A percentile compares a stretch with the other conserved stretches of the same genome.
phyloP scores from a whole-genome alignment of 1,140 invertebrate species.

The Apis florea region DNA sequence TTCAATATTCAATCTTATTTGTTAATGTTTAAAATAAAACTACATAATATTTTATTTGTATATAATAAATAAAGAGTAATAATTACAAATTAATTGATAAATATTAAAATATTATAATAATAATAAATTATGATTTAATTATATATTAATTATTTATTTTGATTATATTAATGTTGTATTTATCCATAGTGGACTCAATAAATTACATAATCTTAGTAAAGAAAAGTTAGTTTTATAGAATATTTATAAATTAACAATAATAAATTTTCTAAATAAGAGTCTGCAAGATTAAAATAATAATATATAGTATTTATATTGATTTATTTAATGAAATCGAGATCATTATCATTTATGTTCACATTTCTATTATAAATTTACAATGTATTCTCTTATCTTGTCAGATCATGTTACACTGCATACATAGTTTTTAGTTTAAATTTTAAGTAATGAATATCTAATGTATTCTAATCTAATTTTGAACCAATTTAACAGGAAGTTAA shows the following conservation, averaged over 20 bases:
- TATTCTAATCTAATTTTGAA: too few species aligned
- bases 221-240: neutral
- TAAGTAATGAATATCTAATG: neutral
- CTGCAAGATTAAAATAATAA: neutral
- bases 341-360: neutral
- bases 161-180: neutral
- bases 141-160: too few species aligned
- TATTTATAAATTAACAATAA: neutral
- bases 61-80: neutral
- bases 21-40: neutral
- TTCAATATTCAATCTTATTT: neutral
- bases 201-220: neutral
- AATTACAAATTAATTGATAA: neutral
- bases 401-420: slow-evolving; percentile 45
- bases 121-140: too few species aligned
- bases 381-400: slow-evolving; percentile 53
- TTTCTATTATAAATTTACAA: slow-evolving; percentile 45
- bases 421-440: slow-evolving; percentile 9
- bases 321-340: neutral
- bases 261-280: neutral
- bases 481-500: neutral
- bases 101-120: neutral
- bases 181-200: neutral
- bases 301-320: neutral
- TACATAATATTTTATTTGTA: neutral